Evolutionary conservation across 2,888 invertebrate genomes (phyloP).

Genomic region (Hydrotaea diabolus): DNA sequence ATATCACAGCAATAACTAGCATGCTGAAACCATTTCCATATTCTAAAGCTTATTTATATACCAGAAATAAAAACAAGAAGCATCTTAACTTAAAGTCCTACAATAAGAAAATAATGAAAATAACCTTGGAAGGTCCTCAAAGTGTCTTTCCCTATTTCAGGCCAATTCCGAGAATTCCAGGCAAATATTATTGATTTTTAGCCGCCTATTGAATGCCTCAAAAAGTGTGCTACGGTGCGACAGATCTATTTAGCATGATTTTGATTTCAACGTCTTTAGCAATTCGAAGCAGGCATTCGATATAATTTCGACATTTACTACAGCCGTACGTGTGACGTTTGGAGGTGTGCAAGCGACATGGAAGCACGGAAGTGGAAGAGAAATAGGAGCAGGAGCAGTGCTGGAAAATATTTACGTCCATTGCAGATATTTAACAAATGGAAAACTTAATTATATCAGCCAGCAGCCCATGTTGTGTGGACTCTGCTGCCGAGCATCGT

Average conservation of each 20-base stretch:
- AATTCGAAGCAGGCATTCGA: slow-evolving; percentile 12
- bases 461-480: background rate
- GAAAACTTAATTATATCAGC: slow-evolving; percentile 25
- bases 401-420: background rate
- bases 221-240: background rate
- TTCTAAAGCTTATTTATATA: too few relatives aligned
- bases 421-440: slow-evolving; percentile 16
- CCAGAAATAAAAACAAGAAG: too few relatives aligned
- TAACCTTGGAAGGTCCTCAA: too few relatives aligned
- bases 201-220: too few relatives aligned
- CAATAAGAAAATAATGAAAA: too few relatives aligned
- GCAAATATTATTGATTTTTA: too few relatives aligned
- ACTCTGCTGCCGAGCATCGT: background rate
- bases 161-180: too few relatives aligned
- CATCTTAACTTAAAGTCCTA: too few relatives aligned
- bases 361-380: background rate
- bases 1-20: too few relatives aligned
- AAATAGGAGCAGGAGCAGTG: background rate
- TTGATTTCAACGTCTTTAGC: background rate
- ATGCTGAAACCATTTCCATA: too few relatives aligned
- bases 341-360: background rate
- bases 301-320: slow-evolving; percentile 27
- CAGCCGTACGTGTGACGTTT: background rate
- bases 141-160: too few relatives aligned
- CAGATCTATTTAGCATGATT: background rate